Base-by-base conservation (phyloP, 2,888 invertebrate species). In the Venusia cambrica region DNA sequence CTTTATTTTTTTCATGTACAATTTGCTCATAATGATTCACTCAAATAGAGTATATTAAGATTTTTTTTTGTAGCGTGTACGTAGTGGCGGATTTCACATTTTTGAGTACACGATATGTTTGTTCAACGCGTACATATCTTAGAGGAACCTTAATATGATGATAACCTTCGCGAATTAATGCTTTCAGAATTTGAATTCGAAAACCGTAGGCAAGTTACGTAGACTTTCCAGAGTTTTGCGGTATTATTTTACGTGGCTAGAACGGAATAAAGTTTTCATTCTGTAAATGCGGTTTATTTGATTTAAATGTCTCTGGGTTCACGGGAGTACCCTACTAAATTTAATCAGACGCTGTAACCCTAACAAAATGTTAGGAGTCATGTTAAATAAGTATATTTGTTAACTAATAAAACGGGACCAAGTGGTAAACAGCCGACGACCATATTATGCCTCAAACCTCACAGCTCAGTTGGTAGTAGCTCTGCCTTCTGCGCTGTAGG, bases 271-370 rank as follows among this genome's bases (percentile, higher is more conserved):
- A 67, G 57, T 68, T 68, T 65, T 56, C 64, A 63, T 64, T 53
- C 54, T 54, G 57, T 61, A 60, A 68, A 64, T 66, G 68, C 48
- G 67, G 67, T 62, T 64, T 68, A 67, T 69, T 66, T 62, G 62
- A 61, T 68, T 65, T 63, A 62, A 57, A 51, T 57, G 45, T 46
- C 36, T 39, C 45, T 40, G 55, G 54, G 58, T 54, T 54, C 45
- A 48, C 45, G 38, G 53, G 38, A 40, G 28, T 41, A 51, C 51
- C 45, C 51, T 40, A 37, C 51, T 60, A 60, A 65, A 61, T 61
- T 60, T 60, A 64, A 61, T 63, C 55, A 57, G 50, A 46, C 47
- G 47, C 49, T 51, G 20, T 47, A 45, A 39, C 47, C 31, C 42
- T 51, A 51, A 57, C 52, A 45, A 50, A 55, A 54, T 53, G 54